Evolutionary conservation across 2,797 vertebrate species (phyloP), one percentile per base, ranked within the genome.

Genomic region (Gallirallus australis): DNA sequence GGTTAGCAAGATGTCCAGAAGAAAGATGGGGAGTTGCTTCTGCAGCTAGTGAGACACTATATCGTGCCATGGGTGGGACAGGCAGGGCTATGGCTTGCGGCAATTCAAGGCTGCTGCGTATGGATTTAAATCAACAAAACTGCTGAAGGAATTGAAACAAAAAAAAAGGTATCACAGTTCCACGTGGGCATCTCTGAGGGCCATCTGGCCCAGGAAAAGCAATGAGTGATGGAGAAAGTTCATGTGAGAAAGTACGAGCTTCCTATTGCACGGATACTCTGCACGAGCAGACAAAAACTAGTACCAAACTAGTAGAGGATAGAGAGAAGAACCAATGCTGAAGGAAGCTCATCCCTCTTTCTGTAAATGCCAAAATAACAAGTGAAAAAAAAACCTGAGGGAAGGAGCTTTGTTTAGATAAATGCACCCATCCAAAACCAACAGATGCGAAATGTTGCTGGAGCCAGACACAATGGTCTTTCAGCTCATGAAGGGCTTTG

Each of bases 1-100:
- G 31, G 37, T 82, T 91, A 89, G 82, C 78, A 78, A 93, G 82
- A 75, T 71, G 84, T 91, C 93, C 60, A 61, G 61, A 89, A 87
- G 79, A 95, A 92, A 75, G 53, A 94, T 33, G 53, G 48, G 11
- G 30, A 87, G 31, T 72, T 94, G 53, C 78, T 96, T 91, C 72
- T 91, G 65, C 61, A 86, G 79, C 45, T 70, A 85, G 39, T 39
- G 37, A 91, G 31, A 72, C 59, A 47, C 61, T 91, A 65, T 68
- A 45, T 89, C 65, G 64, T 91, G 61, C 57, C 30, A 39, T 0
- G 13, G 48, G 45, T 35, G 27, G 61, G 33, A 87, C 68, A 78
- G 59, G 54, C 40, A 92, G 45, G 48, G 66, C 64, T 68, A 53
- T 0, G 0, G 86, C 61, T 82, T 52, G 52, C 7, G 12, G 83